Conservation (phyloP, 2,113 vertebrate species). For the Solea senegalensis region DNA sequence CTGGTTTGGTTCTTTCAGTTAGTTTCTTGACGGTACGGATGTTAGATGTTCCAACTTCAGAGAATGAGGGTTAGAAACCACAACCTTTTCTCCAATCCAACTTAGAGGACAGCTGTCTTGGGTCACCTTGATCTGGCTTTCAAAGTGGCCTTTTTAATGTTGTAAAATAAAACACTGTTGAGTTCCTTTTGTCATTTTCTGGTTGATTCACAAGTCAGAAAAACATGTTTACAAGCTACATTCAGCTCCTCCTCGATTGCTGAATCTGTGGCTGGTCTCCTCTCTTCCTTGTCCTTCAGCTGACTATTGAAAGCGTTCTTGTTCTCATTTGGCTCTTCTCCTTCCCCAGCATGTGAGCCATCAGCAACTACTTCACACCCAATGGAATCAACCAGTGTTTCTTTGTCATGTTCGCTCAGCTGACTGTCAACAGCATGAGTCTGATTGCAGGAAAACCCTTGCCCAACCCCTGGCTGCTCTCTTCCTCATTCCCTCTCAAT, state of each 20-base stretch:
- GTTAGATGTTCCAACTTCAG: constrained; percentile 37
- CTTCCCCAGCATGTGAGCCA: background rate
- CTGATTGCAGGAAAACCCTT: constrained; percentile 53
- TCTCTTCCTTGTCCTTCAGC: background rate
- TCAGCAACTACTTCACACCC: constrained; percentile 24
- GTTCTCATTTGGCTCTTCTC: background rate
- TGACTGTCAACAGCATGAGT: constrained; percentile 41
- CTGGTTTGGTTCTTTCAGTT: constrained; percentile 31
- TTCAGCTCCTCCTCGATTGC: background rate
- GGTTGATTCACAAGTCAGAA: constrained; percentile 15
- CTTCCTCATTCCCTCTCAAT: constrained; percentile 71
- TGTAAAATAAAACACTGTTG: background rate
- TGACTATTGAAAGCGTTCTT: background rate
- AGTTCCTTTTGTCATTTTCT: background rate
- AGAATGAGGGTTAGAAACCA: constrained; percentile 26
- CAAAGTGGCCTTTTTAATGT: background rate
- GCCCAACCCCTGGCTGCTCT: constrained; percentile 37
- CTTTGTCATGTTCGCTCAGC: constrained; percentile 47
- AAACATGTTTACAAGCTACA: constrained; percentile 10
- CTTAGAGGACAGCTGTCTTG: background rate
- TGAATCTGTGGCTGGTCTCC: background rate
- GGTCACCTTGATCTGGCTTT: constrained; percentile 21
- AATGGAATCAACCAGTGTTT: constrained; percentile 7
- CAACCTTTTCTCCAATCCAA: constrained; percentile 3
- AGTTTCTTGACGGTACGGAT: constrained; percentile 17